A percentile compares a stretch with the other conserved stretches of the same genome.
These are phyloP conservation scores for Microctonus aethiopoides DNA, from an alignment of 2,888 invertebrate genomes.

Conservation along the genomic window DNA sequence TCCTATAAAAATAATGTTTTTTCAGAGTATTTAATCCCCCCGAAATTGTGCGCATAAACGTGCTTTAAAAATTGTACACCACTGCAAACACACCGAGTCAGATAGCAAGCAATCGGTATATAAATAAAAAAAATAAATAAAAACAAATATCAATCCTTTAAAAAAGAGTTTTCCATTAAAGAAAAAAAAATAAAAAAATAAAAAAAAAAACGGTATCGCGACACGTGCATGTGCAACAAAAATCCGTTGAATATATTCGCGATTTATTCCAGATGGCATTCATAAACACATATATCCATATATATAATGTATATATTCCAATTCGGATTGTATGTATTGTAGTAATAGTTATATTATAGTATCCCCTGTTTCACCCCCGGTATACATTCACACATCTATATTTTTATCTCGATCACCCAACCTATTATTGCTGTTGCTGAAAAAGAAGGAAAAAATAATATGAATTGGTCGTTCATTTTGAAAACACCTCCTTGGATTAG, in stretches of 20 bases:
- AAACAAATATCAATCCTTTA: constrained; percentile 40
- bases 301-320: background rate
- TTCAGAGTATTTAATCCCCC: constrained; percentile 45
- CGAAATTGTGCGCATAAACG: constrained; percentile 25
- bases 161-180: constrained; percentile 59
- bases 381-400: background rate
- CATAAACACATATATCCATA: background rate
- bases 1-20: constrained; percentile 40
- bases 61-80: background rate
- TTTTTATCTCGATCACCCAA: background rate
- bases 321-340: too few relatives aligned
- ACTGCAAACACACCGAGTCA: background rate
- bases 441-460: background rate
- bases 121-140: background rate
- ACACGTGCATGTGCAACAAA: background rate
- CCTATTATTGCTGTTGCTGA: constrained; percentile 7
- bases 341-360: background rate
- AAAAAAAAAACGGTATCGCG: constrained; percentile 1
- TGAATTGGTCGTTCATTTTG: constrained; percentile 46
- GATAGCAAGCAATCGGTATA: background rate
- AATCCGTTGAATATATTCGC: background rate
- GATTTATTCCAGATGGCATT: constrained; percentile 3
- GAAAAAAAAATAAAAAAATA: too few relatives aligned
- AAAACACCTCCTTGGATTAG: constrained; percentile 48
- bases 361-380: constrained; percentile 3